Base-by-base conservation (phyloP, 2,113 vertebrate species). In the Chionomys nivalis region DNA sequence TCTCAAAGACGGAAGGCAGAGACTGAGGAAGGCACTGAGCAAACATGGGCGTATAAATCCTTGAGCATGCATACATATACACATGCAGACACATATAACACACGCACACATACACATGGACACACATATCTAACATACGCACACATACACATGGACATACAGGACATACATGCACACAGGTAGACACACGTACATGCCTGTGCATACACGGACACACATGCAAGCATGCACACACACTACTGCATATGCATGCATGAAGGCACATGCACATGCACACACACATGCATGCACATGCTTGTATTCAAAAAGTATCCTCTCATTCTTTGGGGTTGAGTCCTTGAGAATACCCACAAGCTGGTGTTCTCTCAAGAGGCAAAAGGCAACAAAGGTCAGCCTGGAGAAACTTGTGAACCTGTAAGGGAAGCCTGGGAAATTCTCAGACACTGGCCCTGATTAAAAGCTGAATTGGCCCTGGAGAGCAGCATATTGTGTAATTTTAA, bases 401-500 rank as follows among this genome's bases (percentile, higher is more conserved):
- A 91, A 5, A 73, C 21, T n/a, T 87, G 65, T 49, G 85, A 70
- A 14, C 17, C n/a, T 49, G 17, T 3, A 10, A 49, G 85, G 44
- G n/a, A 24, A 0, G 4, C 76, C 78, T 68, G 73, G 86, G 75
- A 95, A 31, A 23, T 82, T 70, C 87, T 70, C 73, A 83, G 58
- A 78, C 42, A 55, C 58, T n/a, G 7, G 23, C 58, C 78, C 70
- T 92, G 63, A 36, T 91, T 70, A 85, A 81, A 61, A 82, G 11
- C 44, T 94, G 68, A 66, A 52, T 88, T 90, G 85, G 21, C 87
- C 85, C 44, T 66, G 7, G 3, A 66, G 79, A 47, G 61, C 78
- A 76, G 58, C 28, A 42, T 13, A 10, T 77, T 90, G 63, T 86
- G 92, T 76, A 44, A 76, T 92, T 96, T 92, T 85, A 94, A 94